Evolutionary conservation across 2,888 invertebrate species (phyloP).

Genomic region (Balanococcus diminutus): DNA sequence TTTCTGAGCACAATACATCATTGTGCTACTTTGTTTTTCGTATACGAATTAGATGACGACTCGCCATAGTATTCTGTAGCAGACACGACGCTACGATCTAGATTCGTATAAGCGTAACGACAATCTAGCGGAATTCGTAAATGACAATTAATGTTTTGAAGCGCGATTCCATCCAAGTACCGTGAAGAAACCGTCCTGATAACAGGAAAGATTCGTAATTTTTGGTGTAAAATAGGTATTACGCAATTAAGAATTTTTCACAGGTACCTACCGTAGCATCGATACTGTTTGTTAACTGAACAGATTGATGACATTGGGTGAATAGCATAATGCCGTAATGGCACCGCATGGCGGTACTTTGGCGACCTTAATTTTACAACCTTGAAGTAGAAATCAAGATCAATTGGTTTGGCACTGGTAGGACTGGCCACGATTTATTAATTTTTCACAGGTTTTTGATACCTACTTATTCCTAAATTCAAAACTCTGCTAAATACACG

Average conservation of each 20-base stretch:
- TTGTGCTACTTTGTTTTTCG: slow-evolving; percentile 15
- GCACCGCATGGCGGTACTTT: background rate
- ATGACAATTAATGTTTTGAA: background rate
- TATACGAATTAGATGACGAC: background rate
- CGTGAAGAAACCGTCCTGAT: background rate
- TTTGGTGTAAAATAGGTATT: slow-evolving; percentile 5
- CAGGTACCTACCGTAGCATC: background rate
- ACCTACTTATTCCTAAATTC: no score
- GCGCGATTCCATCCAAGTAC: slow-evolving; percentile 1
- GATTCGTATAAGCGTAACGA: slow-evolving; percentile 8
- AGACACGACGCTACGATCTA: background rate
- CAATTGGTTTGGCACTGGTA: background rate
- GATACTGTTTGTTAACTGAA: background rate
- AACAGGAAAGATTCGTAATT: background rate
- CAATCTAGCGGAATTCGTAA: background rate
- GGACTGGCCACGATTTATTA: no score
- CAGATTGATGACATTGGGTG: background rate
- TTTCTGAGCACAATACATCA: background rate
- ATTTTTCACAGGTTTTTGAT: no score
- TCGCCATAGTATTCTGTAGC: no score
- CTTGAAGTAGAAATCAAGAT: background rate
- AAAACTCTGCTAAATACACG: no score
- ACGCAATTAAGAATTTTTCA: background rate
- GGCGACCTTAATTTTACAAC: background rate
- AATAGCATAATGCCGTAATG: background rate